These are phyloP conservation scores for Coptodon bakossiorum DNA, from an alignment of 2,113 vertebrate species.

Conservation along the genomic window DNA sequence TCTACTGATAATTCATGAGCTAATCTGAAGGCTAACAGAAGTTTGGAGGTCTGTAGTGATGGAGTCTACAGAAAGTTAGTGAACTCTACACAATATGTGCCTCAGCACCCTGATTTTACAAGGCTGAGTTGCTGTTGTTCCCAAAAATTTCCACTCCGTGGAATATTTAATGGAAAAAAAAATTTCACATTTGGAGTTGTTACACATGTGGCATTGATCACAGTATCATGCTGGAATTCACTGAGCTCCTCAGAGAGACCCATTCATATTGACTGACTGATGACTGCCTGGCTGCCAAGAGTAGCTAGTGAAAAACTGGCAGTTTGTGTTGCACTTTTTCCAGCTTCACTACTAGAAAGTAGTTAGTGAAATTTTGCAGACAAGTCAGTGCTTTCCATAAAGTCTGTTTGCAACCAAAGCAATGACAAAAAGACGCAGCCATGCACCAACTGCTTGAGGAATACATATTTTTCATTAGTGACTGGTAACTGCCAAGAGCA, in stretches of 20 bases:
- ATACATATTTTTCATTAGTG: background rate
- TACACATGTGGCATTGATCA: background rate
- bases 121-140: background rate
- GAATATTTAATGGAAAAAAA: background rate
- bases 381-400: background rate
- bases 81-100: background rate
- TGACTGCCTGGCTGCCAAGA: background rate
- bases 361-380: background rate
- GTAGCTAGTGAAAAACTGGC: background rate
- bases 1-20: background rate
- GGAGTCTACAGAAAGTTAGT: background rate
- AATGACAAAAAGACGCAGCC: background rate
- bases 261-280: background rate
- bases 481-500: background rate
- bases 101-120: background rate
- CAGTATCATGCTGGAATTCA: background rate
- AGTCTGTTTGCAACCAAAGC: background rate
- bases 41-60: background rate
- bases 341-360: background rate
- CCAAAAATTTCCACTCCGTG: background rate
- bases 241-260: background rate
- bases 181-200: background rate
- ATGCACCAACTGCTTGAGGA: background rate
- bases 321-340: background rate
- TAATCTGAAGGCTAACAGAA: background rate